These are phyloP conservation scores for Nesidiocoris tenuis DNA, from an alignment of 2,888 invertebrate species.

Conservation along the genomic window DNA sequence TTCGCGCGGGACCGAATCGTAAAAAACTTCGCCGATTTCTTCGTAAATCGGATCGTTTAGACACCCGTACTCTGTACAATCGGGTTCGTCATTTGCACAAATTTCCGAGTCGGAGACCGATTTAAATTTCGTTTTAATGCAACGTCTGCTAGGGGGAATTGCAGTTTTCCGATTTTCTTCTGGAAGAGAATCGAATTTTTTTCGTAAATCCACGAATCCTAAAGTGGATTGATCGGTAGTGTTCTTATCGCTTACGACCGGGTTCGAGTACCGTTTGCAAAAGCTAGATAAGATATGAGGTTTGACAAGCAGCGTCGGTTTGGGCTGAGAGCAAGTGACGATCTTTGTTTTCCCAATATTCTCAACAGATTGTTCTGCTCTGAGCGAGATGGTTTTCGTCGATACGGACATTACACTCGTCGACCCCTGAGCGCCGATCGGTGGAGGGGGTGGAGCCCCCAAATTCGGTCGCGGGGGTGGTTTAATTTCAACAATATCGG, in stretches of 20 bases:
- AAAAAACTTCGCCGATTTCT: slow-evolving; percentile 31
- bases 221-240: neutral
- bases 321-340: neutral
- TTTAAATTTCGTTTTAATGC: no score
- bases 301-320: neutral
- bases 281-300: neutral
- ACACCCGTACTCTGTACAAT: neutral
- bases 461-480: neutral
- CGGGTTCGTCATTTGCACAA: neutral
- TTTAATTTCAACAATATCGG: neutral
- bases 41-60: slow-evolving; percentile 38
- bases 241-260: neutral
- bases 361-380: neutral
- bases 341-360: neutral
- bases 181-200: neutral
- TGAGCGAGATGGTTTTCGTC: neutral
- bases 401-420: neutral
- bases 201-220: neutral
- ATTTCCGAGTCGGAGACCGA: neutral
- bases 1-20: slow-evolving; percentile 20
- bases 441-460: neutral
- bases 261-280: neutral
- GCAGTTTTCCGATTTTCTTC: neutral
- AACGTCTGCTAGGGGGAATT: neutral
- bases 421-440: neutral